Conservation (phyloP, 2,113 vertebrate genomes). For the Columbina picui region DNA sequence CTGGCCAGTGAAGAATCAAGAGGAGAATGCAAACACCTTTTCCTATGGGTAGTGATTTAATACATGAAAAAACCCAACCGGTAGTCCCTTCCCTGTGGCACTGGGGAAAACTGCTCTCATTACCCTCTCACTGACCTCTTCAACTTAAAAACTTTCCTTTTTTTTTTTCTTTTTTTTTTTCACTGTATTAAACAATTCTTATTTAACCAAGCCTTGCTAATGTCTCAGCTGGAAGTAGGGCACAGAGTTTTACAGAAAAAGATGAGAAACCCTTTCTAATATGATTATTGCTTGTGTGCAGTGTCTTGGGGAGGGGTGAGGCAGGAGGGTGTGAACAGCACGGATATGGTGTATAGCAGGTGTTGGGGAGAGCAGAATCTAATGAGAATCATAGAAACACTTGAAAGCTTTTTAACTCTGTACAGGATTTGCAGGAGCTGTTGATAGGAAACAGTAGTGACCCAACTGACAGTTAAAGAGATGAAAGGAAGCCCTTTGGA, state of each 20-base stretch:
- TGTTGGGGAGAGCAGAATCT: constrained; percentile 31
- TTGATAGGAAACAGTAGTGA: constrained; percentile 70
- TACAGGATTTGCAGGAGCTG: constrained; percentile 55
- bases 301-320: not conserved
- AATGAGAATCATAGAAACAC: constrained; percentile 61
- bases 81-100: not conserved
- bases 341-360: constrained; percentile 57
- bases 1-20: not conserved
- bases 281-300: not conserved
- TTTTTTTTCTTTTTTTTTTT: not conserved
- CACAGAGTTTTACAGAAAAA: not conserved
- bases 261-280: not conserved
- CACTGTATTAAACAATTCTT: accelerated
- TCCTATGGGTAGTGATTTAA: not conserved
- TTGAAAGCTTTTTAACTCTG: constrained; percentile 71
- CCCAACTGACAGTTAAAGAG: constrained; percentile 70
- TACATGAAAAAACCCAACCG: not conserved
- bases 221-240: not conserved
- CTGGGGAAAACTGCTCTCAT: not conserved
- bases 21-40: not conserved
- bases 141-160: not conserved
- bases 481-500: constrained; percentile 77
- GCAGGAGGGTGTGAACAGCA: not conserved
- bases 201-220: not conserved
- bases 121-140: not conserved